Conservation (phyloP, 2,888 invertebrate species). For the Dynastes maya region DNA sequence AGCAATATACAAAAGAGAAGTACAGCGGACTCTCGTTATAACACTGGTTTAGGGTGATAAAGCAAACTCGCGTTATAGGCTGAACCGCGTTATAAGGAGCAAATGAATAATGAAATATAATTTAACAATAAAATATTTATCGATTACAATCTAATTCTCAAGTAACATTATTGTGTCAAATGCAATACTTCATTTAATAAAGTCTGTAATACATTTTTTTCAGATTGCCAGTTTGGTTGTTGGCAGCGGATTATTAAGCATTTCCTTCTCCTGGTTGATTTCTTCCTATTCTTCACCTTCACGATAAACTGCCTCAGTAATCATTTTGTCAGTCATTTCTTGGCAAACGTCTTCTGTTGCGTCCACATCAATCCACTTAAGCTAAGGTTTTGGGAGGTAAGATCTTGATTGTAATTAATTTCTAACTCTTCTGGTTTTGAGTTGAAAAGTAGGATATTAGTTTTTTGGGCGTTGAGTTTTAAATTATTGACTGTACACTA, state of each 20-base stretch:
- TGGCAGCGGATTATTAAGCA: neutral
- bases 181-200: neutral
- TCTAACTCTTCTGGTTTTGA: neutral
- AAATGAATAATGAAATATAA: too few relatives aligned
- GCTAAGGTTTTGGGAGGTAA: neutral
- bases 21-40: too few relatives aligned
- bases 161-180: neutral
- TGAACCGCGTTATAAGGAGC: too few relatives aligned
- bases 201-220: neutral
- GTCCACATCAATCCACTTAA: neutral
- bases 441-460: too few relatives aligned
- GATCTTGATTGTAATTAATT: too few relatives aligned
- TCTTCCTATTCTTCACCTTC: neutral
- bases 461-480: too few relatives aligned
- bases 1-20: too few relatives aligned
- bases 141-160: too few relatives aligned
- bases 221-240: neutral
- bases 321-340: neutral
- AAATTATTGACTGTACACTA: too few relatives aligned
- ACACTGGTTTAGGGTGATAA: too few relatives aligned
- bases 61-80: too few relatives aligned
- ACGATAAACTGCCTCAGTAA: neutral
- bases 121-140: too few relatives aligned
- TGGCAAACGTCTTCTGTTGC: neutral
- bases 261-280: neutral